Evolutionary conservation across 2,888 invertebrate species (phyloP), one percentile per base, ranked within the genome.

Genomic region (Alitta virens): DNA sequence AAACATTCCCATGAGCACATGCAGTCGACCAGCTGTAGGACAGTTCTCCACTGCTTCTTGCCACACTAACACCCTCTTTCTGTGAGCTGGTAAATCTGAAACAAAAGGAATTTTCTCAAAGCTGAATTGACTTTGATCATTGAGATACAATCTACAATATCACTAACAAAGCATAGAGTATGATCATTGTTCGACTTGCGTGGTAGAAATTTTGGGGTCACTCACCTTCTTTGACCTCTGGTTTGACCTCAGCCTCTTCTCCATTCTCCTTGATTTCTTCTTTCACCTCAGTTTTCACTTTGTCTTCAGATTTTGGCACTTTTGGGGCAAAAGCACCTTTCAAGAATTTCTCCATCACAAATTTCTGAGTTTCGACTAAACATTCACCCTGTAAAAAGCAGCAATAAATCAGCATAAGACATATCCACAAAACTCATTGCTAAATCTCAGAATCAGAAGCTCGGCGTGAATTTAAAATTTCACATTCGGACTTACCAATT

Each of bases 1-100:
- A 24, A 83, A 69, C 62, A 83, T 76, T 14, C 79, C 78, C 21
- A 83, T 70, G 3, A 83, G 70, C 5, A 82, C 77, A 60, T 82
- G 82, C 23, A 83, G 73, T 1, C 82, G 68, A 5, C 82, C 81
- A 57, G 76, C 65, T 0, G 82, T 82, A 26, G 67, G 63, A 55
- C 78, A 75, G 27, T 59, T 69, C 38, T 73, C 70, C 2, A 82
- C 76, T 2, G 78, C 77, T 25, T 81, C 78, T 51, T 70, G 67
- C 83, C 83, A 83, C 24, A 69, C 65, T 26, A 63, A 60, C 1
- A 75, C 60, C 21, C 73, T 70, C 67, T 33, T 33, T 12, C 12
- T 33, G 33, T 33, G 33, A 12, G 66, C 56, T 14, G 52, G 33
- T 33, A 33, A 33, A 12, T 33, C 33, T 33, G 12, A 33, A 33